Base-by-base conservation (phyloP, 2,113 vertebrate genomes). In the Cepphus grylle region DNA sequence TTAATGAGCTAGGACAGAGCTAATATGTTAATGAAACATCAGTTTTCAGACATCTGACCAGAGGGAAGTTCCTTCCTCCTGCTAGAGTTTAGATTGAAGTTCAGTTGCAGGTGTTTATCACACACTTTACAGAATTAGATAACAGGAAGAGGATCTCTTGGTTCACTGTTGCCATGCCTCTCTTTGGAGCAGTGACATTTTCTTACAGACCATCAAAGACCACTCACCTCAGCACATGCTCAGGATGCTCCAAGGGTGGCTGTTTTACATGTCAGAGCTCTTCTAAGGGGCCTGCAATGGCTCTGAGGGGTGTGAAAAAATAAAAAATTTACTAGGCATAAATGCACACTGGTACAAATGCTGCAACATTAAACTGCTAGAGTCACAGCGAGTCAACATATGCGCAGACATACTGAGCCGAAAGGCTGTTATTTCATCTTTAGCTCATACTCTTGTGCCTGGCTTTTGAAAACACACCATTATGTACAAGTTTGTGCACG, bases 351-450 rank as follows among this genome's bases (percentile, higher is more conserved):
- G 6, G 50, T 67, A 86, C 71, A 83, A 96, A 94, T 7, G 19
- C 50, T 85, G 85, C 70, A 80, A 88, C 40, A 11, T 42, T 52
- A 91, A 94, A 93, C 86, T 91, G 91, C 78, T 21, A 77, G 71
- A 87, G 81, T 63, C 84, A 36, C 58, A 93, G 79, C 11, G 2
- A 95, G 82, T 62, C 93, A 80, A 93, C 93, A 82, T 86, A 81
- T 84, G 93, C 0, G 9, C 86, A 81, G 81, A n/a, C 90, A 81
- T 79, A 47, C 73, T 81, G 81, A 93, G 92, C 74, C 80, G 93
- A 90, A 85, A 90, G 92, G 81, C 90, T 95, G 94, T 66, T 86
- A 81, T 45, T 93, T 69, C 78, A 70, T 94, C 84, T 86, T 74
- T 20, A 83, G 77, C 91, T 92, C 74, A n/a, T 42, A 30, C n/a